Percentiles rank a stretch among this genome's conserved stretches.
Conservation (phyloP, 2,113 vertebrate genomes). For the Melospiza melodia region DNA sequence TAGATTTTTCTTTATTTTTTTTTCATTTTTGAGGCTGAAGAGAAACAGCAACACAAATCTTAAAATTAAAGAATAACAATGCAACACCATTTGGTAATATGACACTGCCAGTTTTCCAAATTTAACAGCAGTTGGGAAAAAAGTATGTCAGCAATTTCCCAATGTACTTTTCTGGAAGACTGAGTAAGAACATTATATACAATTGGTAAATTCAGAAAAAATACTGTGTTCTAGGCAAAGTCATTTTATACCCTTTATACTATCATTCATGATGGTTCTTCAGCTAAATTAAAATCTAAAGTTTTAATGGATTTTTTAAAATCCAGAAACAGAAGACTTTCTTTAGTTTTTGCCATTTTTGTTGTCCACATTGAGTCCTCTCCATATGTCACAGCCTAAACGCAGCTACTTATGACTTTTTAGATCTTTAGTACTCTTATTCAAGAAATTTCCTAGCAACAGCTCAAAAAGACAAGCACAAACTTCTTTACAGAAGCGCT, state of each 20-base stretch:
- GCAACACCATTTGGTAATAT: not conserved
- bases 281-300: not conserved
- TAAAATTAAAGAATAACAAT: not conserved
- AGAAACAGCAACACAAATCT: not conserved
- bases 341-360: not conserved
- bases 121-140: slow-evolving; percentile 10
- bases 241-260: not conserved
- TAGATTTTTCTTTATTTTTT: not conserved
- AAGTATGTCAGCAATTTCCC: slow-evolving; percentile 5
- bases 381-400: not conserved
- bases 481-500: not conserved
- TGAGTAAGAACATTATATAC: not conserved
- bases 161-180: not conserved
- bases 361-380: not conserved
- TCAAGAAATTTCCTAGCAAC: not conserved
- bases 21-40: not conserved
- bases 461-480: not conserved
- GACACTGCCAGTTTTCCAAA: not conserved
- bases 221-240: not conserved
- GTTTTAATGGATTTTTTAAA: not conserved
- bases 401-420: not conserved
- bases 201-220: not conserved
- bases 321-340: not conserved
- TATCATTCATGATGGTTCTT: not conserved
- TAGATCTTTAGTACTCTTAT: not conserved